Evolutionary conservation across 2,113 vertebrate species (phyloP).

Genomic region (Scomber scombrus): DNA sequence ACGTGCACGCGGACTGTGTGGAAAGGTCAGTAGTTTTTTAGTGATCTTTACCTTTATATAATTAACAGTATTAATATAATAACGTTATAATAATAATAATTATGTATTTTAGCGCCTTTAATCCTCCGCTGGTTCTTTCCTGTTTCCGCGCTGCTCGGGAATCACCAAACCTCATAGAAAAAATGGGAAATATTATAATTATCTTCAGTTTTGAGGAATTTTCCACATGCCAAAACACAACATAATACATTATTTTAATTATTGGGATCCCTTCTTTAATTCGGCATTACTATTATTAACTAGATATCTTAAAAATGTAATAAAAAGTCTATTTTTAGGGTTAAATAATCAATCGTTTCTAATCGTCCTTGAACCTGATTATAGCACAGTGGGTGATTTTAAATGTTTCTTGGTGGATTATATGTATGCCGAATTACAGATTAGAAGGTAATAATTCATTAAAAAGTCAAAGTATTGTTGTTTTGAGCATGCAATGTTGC

Average conservation of each 20-base stretch:
- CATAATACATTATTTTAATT: fast-evolving
- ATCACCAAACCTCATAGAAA: no score
- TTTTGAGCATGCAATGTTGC: fast-evolving
- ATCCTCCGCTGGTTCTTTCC: no score
- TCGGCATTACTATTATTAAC: not conserved
- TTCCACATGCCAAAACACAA: fast-evolving
- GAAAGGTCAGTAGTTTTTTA: conserved; percentile 82
- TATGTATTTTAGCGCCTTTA: not conserved
- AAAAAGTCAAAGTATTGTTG: not conserved
- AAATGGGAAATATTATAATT: not conserved
- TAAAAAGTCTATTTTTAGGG: fast-evolving
- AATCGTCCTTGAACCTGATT: not conserved
- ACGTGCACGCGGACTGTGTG: conserved; percentile 61
- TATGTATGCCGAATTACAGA: not conserved
- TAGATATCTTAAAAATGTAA: fast-evolving
- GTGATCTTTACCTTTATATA: not conserved
- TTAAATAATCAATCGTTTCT: no score
- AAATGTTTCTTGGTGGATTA: not conserved
- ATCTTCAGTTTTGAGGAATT: fast-evolving
- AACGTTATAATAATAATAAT: not conserved
- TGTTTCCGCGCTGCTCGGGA: no score
- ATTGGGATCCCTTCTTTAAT: fast-evolving
- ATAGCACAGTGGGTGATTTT: not conserved
- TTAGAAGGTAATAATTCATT: no score
- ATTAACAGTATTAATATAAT: not conserved